Conservation (phyloP, 1,140 invertebrate genomes). For the Drosophila dunni region DNA sequence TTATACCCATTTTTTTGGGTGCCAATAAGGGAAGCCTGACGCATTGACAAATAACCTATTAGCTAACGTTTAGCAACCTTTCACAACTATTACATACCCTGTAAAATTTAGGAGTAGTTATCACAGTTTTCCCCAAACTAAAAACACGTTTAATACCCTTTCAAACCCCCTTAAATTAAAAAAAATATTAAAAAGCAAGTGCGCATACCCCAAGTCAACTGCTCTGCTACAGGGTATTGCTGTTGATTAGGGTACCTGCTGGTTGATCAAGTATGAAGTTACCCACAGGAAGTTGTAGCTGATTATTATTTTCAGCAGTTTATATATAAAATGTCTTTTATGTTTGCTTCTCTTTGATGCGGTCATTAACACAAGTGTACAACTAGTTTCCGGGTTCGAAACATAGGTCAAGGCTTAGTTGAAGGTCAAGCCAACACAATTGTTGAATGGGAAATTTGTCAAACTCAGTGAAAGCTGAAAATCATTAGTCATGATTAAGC, state of each 20-base stretch:
- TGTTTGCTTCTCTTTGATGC: slow-evolving; percentile 11
- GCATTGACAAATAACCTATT: slow-evolving; percentile 28
- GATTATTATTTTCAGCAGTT: slow-evolving; percentile 24
- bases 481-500: no score
- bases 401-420: background rate
- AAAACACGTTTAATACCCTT: no score
- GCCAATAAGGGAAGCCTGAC: slow-evolving; percentile 37
- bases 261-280: slow-evolving; percentile 18
- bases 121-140: no score
- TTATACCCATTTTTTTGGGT: slow-evolving; percentile 15
- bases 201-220: background rate
- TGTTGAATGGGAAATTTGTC: background rate
- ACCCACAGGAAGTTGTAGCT: slow-evolving; percentile 38
- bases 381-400: background rate
- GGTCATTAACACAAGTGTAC: slow-evolving; percentile 6
- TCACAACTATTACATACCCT: background rate
- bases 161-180: no score
- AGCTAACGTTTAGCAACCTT: background rate
- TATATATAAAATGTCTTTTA: slow-evolving; percentile 7
- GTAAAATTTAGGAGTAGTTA: background rate
- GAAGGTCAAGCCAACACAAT: background rate
- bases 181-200: background rate
- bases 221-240: slow-evolving; percentile 9
- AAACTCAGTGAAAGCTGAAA: no score
- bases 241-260: background rate